phyloP scores from a whole-genome alignment of 1,140 invertebrate species.

The Subanguina moxae region DNA sequence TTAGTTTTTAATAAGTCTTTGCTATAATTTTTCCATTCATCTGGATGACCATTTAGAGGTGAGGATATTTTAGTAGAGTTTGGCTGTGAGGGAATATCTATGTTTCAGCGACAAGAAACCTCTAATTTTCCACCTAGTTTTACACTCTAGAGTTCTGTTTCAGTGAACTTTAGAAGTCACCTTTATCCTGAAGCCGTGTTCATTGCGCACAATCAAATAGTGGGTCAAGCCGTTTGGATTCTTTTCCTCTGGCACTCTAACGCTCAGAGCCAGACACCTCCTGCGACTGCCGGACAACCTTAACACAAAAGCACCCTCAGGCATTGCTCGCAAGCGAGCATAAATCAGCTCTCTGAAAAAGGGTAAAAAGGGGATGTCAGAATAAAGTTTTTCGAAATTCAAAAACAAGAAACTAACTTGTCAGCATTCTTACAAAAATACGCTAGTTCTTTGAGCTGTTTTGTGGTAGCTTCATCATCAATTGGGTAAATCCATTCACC shows the following conservation, averaged over 20 bases:
- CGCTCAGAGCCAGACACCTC: constrained; percentile 20
- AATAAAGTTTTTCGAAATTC: too few relatives aligned
- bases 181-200: constrained; percentile 30
- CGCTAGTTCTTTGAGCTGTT: constrained; percentile 20
- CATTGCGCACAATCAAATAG: constrained; percentile 27
- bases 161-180: background rate
- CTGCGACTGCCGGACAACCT: constrained; percentile 21
- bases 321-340: constrained; percentile 13
- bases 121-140: too few relatives aligned
- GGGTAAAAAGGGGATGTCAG: too few relatives aligned
- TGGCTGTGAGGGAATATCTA: too few relatives aligned
- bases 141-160: too few relatives aligned
- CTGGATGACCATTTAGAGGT: too few relatives aligned
- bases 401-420: constrained; percentile 8
- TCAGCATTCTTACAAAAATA: constrained; percentile 22
- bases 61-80: too few relatives aligned
- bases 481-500: constrained; percentile 32
- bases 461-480: background rate
- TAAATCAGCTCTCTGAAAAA: constrained; percentile 23
- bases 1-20: too few relatives aligned
- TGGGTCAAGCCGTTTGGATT: constrained; percentile 27
- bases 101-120: too few relatives aligned
- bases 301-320: constrained; percentile 13
- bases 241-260: constrained; percentile 22
- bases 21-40: too few relatives aligned